phyloP scores from a whole-genome alignment of 2,113 vertebrate genomes.

The Limnothrissa miodon region DNA sequence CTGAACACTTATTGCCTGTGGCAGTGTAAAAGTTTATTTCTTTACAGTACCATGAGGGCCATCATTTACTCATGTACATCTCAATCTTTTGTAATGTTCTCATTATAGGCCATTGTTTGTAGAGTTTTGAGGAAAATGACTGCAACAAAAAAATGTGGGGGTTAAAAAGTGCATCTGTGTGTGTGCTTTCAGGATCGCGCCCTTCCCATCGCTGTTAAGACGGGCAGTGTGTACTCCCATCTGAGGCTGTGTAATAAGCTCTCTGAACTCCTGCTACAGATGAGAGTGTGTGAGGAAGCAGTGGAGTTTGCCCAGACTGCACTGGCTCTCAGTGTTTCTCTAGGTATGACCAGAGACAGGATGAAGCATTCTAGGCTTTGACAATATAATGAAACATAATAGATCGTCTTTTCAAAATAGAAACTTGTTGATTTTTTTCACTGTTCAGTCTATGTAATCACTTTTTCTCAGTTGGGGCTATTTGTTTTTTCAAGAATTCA shows the following conservation, averaged over 20 bases:
- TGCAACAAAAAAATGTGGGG: no score
- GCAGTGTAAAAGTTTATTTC: neutral
- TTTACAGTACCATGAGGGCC: neutral
- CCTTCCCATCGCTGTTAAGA: constrained; percentile 82
- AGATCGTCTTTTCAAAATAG: neutral
- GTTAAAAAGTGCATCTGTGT: no score
- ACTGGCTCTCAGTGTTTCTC: constrained; percentile 76
- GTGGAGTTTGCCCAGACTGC: constrained; percentile 79
- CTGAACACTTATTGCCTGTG: neutral
- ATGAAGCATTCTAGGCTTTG: no score
- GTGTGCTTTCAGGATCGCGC: constrained; percentile 79
- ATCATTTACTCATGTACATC: no score
- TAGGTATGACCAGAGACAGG: constrained; percentile 73
- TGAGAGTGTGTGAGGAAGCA: constrained; percentile 75
- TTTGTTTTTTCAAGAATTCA: neutral
- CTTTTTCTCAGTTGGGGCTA: neutral
- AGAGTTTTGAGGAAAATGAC: no score
- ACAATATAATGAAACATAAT: no score
- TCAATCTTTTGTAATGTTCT: no score
- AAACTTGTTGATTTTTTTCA: neutral
- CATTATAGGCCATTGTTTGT: no score
- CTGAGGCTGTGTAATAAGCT: constrained; percentile 89
- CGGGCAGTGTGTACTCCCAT: constrained; percentile 63
- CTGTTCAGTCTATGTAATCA: no score
- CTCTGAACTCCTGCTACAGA: constrained; percentile 73